Conservation (phyloP, 2,888 invertebrate genomes). For the Luffia ferchaultella region DNA sequence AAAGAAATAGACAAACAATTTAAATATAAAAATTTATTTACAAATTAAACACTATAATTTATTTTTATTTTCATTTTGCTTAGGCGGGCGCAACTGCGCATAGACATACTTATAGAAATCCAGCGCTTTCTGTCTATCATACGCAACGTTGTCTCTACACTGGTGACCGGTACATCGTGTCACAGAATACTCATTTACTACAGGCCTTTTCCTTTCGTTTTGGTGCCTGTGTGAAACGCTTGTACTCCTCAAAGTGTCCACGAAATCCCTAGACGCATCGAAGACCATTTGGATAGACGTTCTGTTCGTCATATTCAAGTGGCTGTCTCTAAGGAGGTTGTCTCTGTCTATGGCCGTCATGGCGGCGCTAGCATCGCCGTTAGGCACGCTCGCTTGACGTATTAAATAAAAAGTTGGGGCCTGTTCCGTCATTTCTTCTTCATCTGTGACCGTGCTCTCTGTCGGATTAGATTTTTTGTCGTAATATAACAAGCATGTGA, state of each 20-base stretch:
- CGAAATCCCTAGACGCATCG: conserved; percentile 50
- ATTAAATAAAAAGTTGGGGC: conserved; percentile 54
- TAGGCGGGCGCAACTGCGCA: conserved; percentile 45
- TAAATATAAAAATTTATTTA: too few relatives aligned
- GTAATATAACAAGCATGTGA: conserved; percentile 51
- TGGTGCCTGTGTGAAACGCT: conserved; percentile 21
- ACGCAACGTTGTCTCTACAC: conserved; percentile 40
- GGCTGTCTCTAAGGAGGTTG: conserved; percentile 37
- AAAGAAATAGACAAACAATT: too few relatives aligned
- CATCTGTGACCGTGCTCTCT: conserved; percentile 29
- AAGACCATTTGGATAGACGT: conserved; percentile 52
- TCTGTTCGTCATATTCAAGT: conserved; percentile 47
- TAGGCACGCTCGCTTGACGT: conserved; percentile 39
- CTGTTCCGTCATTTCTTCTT: conserved; percentile 47
- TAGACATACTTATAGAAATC: conserved; percentile 61
- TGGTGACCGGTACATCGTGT: conserved; percentile 38
- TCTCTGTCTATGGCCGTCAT: conserved; percentile 50
- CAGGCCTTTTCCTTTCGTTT: conserved; percentile 25
- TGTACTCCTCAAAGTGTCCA: conserved; percentile 46
- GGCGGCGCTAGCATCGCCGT: conserved; percentile 38
- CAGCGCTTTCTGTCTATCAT: conserved; percentile 51
- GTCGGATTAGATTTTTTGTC: conserved; percentile 30
- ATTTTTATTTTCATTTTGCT: background rate
- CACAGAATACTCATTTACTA: conserved; percentile 30
- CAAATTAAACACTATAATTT: too few relatives aligned